A percentile compares a stretch with the other conserved stretches of the same genome.
These are phyloP conservation scores for Epicampocera succincta DNA, from an alignment of 2,888 invertebrate genomes.

Conservation along the genomic window DNA sequence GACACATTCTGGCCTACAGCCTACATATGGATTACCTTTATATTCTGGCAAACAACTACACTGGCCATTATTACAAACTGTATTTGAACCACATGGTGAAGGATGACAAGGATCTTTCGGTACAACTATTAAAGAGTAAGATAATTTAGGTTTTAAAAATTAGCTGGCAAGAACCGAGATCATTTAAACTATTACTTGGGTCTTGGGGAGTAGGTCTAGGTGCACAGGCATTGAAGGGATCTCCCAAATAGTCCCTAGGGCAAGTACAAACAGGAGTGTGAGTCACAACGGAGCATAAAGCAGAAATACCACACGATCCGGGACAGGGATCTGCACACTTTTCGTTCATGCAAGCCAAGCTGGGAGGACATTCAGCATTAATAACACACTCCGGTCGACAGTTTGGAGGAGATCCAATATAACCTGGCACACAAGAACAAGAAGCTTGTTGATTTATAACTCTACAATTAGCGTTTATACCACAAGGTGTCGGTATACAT, in stretches of 20 bases:
- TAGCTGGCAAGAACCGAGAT: not conserved
- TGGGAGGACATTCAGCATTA: slow-evolving; percentile 86
- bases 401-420: slow-evolving; percentile 86
- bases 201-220: slow-evolving; percentile 78
- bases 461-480: slow-evolving; percentile 85
- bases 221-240: slow-evolving; percentile 84
- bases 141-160: slow-evolving; percentile 6
- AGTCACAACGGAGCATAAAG: slow-evolving; percentile 84
- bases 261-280: slow-evolving; percentile 86
- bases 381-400: slow-evolving; percentile 87
- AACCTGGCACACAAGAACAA: slow-evolving; percentile 84
- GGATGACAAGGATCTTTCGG: slow-evolving; percentile 84
- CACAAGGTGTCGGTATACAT: slow-evolving; percentile 87
- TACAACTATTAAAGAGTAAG: slow-evolving; percentile 61
- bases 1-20: slow-evolving; percentile 91
- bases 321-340: slow-evolving; percentile 87
- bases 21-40: slow-evolving; percentile 85
- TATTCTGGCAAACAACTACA: slow-evolving; percentile 86
- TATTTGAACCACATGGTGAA: slow-evolving; percentile 90
- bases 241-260: slow-evolving; percentile 84
- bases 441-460: slow-evolving; percentile 83
- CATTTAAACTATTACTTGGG: slow-evolving; percentile 53
- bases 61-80: slow-evolving; percentile 86
- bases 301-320: slow-evolving; percentile 85
- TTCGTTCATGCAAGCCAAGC: slow-evolving; percentile 85